Base-by-base conservation (phyloP, 2,888 invertebrate genomes). In the Latrodectus elegans region DNA sequence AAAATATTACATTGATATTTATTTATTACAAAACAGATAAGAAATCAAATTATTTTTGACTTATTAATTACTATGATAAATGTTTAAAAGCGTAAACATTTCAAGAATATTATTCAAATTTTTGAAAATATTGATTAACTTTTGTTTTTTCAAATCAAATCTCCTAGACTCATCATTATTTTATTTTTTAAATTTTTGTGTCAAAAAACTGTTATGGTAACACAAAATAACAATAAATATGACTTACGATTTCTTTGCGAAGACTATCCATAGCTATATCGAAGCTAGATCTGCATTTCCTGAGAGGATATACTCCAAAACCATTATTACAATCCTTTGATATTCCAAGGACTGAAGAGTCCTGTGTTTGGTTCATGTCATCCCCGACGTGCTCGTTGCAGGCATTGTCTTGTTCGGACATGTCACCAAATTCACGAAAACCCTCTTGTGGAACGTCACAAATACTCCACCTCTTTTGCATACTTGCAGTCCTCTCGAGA, bases 181-280 rank as follows among this genome's bases (percentile, higher is more conserved):
- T 6, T 38, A 6, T 38, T 38, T 38, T 38, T 38, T 38, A 6
- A 38, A 2, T 38, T 38, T 38, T 38, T 38, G 38, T 38, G 3
- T 2, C 4, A 38, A 38, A 38, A 38, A 38, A 38, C 38, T 6
- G 22, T 22, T 22, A 38, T 38, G 38, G 6, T 4, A 38, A 38
- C 6, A 38, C 11, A 60, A 75, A 26, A 26, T 53, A 67, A 68
- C 4, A 83, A 75, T n/a, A 71, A 10, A 4, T 8, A 64, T 8
- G 14, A 89, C 89, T 89, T 80, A 89, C 89, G 71, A 89, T 89
- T 84, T 89, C 89, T 74, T 87, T 84, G 38, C 89, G 53, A 15
- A 89, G 72, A 22, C 87, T 87, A 65, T 89, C 84, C 89, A 89
- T 89, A 12, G 89, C 89, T 8, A 89, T 15, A 64, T 89, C 89